A percentile compares a stretch with the other conserved stretches of the same genome.
Conservation (phyloP, 2,888 invertebrate species). For the Phrixothrix hirtus region DNA sequence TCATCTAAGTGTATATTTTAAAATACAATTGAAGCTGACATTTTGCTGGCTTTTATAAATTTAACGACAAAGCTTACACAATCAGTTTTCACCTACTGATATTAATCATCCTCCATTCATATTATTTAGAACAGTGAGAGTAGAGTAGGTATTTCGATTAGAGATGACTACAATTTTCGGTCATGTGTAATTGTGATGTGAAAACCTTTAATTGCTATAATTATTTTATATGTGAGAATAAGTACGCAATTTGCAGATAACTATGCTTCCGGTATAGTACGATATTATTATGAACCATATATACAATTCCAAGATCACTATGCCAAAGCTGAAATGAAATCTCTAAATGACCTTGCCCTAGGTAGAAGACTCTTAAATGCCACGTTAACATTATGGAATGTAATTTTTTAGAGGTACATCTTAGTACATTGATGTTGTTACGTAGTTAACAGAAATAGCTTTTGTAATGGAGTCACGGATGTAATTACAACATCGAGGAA, state of each 20-base stretch:
- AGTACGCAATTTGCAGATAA: too few species aligned
- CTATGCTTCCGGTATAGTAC: too few species aligned
- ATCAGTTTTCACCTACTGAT: slow-evolving; percentile 12
- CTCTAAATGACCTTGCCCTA: slow-evolving; percentile 25
- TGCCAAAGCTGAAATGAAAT: slow-evolving; percentile 16
- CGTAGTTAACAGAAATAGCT: neutral
- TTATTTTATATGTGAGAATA: too few species aligned
- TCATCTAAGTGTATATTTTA: slow-evolving; percentile 3
- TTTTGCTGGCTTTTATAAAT: slow-evolving; percentile 1
- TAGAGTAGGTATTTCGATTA: neutral
- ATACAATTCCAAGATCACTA: slow-evolving; percentile 1
- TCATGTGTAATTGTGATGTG: too few species aligned
- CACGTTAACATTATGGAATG: too few species aligned
- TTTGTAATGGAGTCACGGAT: neutral
- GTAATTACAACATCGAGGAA: neutral
- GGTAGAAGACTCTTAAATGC: slow-evolving; percentile 25
- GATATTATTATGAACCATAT: too few species aligned
- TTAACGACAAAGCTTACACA: slow-evolving; percentile 6
- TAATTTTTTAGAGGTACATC: too few species aligned
- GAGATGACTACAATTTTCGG: too few species aligned
- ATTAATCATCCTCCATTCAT: slow-evolving; percentile 11
- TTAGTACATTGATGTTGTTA: too few species aligned
- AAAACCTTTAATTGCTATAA: too few species aligned
- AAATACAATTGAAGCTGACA: slow-evolving; percentile 11
- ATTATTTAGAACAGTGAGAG: slow-evolving; percentile 1